Evolutionary conservation across 92 coral and sea anemone genomes (phyloP), one percentile per base, ranked within the genome.

Genomic region (Micromussa lordhowensis): DNA sequence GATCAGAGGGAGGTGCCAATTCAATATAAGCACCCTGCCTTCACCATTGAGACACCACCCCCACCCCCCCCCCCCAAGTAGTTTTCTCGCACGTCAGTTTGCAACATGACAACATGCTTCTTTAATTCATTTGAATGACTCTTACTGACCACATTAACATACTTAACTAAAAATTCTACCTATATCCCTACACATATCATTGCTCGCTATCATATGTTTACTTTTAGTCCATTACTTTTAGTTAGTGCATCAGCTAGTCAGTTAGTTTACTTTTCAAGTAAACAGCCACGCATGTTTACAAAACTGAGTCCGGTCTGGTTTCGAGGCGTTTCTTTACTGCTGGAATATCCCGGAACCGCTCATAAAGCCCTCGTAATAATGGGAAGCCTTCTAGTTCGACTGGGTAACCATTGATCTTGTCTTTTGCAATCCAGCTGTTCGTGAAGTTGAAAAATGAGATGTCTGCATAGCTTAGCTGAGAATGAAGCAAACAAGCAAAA

Each of bases 381-480:
- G 95, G 93, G 53, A 75, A 87, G 61, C 78, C 82, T 12, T 87
- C 93, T 21, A 88, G 28, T 68, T 66, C 69, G 4, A 1, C 83
- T 34, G 71, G 86, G 81, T 44, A 58, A 32, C 73, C 82, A 36
- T 78, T 84, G 49, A 76, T 36, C 68, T 77, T 81, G 75, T 77
- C 88, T 8, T 48, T 34, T 22, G 75, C 72, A 28, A 85, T 38
- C 61, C 79, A 55, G 55, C 57, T 85, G 22, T 85, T 85, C 63
- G 54, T 16, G 21, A 75, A 53, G 79, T 82, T 54, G 58, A 90
- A 93, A 44, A 93, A 68, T 21, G 80, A 38, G 18, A 93, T 78
- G 61, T 90, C 95, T 61, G 93, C 93, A 66, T 90, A 90, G 86
- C 70, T 82, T 77, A 90, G 24, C 95, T 93, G 90, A 35, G 31